Conservation (phyloP, 2,797 vertebrate genomes). For the Melanotaenia pygmaea region DNA sequence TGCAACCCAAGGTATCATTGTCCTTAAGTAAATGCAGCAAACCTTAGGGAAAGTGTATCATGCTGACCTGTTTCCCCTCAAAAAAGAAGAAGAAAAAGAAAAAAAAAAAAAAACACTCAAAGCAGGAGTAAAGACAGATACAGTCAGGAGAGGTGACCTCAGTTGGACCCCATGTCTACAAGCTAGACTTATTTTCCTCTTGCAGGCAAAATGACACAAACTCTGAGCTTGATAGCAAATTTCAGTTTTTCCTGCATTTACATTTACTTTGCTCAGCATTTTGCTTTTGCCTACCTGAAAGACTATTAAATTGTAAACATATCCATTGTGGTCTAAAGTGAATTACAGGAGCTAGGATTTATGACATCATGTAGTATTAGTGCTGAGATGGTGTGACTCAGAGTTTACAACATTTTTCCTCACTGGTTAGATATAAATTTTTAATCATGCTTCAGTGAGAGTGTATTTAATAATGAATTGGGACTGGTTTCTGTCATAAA, state of each 20-base stretch:
- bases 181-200: slow-evolving; percentile 36
- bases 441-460: slow-evolving; percentile 38
- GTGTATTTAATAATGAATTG: slow-evolving; percentile 56
- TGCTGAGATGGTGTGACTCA: slow-evolving; percentile 26
- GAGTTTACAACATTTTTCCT: slow-evolving; percentile 46
- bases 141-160: slow-evolving; percentile 67
- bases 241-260: background rate
- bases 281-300: slow-evolving; percentile 11
- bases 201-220: slow-evolving; percentile 33
- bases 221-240: slow-evolving; percentile 21
- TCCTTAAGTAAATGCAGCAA: slow-evolving; percentile 37
- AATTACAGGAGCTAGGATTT: slow-evolving; percentile 14
- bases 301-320: slow-evolving; percentile 7
- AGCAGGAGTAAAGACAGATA: slow-evolving; percentile 60
- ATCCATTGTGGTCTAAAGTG: slow-evolving; percentile 17
- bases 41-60: slow-evolving; percentile 38
- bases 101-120: slow-evolving; percentile 24
- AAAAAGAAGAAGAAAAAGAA: slow-evolving; percentile 1
- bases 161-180: slow-evolving; percentile 35
- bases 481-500: slow-evolving; percentile 39
- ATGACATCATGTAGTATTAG: slow-evolving; percentile 41
- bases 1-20: slow-evolving; percentile 35
- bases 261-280: background rate
- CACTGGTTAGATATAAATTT: slow-evolving; percentile 46
- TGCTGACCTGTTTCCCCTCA: slow-evolving; percentile 43